Percentiles rank a stretch among this genome's conserved stretches.
These are phyloP conservation scores for Eustalomyia histrio DNA, from an alignment of 2,888 invertebrate genomes.

Conservation along the genomic window DNA sequence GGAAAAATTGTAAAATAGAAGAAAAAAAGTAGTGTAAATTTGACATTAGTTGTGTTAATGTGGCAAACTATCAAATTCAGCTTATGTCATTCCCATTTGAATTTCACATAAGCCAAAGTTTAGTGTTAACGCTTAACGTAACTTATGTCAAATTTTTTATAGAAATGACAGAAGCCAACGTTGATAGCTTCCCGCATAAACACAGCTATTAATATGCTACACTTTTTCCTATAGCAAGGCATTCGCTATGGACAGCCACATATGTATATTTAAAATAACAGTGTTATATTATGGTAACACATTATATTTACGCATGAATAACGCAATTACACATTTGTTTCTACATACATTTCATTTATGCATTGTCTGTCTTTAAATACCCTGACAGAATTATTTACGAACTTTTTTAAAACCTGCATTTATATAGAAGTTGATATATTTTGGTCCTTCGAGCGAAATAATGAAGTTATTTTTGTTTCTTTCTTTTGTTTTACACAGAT, in stretches of 20 bases:
- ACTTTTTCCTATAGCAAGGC: no score
- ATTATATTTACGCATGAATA: neutral
- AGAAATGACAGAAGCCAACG: no score
- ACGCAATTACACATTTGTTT: neutral
- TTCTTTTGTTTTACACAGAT: neutral
- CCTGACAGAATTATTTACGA: constrained; percentile 4
- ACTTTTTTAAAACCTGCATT: neutral
- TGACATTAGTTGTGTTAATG: no score
- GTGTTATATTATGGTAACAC: neutral
- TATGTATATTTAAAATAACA: neutral
- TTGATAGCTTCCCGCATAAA: no score
- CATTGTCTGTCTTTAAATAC: constrained; percentile 2
- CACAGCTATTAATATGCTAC: no score
- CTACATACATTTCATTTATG: neutral
- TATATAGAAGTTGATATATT: neutral
- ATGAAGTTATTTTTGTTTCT: neutral
- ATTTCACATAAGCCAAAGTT: no score
- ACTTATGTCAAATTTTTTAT: no score
- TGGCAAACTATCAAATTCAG: no score
- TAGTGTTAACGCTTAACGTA: no score
- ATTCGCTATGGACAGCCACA: neutral
- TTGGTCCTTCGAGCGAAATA: neutral
- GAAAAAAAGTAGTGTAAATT: no score
- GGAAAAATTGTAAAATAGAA: no score
- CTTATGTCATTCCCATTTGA: no score